A percentile compares a stretch with the other conserved stretches of the same genome.
These are phyloP conservation scores for Tribolium freemani DNA, from an alignment of 2,888 invertebrate species.

Conservation along the genomic window DNA sequence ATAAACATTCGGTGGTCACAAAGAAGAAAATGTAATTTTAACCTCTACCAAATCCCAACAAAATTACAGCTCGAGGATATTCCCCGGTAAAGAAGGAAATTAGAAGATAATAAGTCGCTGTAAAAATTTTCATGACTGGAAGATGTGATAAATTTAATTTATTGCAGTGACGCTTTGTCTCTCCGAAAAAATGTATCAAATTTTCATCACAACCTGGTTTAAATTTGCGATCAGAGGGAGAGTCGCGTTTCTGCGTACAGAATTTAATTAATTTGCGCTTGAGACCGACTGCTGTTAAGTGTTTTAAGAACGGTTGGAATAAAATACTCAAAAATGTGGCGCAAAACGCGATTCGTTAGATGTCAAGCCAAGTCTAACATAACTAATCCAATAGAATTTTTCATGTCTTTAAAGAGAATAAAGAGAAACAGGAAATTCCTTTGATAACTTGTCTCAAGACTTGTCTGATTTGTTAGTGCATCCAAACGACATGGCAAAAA, in stretches of 20 bases:
- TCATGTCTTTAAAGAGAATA: not conserved
- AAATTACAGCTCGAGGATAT: slow-evolving; percentile 29
- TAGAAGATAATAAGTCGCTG: slow-evolving; percentile 31
- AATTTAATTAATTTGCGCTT: not conserved
- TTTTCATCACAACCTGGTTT: slow-evolving; percentile 11
- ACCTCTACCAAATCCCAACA: slow-evolving; percentile 19
- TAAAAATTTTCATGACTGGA: slow-evolving; percentile 20
- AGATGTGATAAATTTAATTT: slow-evolving; percentile 26
- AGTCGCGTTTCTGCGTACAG: not conserved
- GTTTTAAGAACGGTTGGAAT: not conserved
- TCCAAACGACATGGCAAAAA: not conserved
- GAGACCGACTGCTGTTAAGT: not conserved
- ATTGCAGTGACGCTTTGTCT: slow-evolving; percentile 15
- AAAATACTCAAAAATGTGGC: not conserved
- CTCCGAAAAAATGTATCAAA: slow-evolving; percentile 17
- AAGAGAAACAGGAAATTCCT: not conserved
- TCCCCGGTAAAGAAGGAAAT: slow-evolving; percentile 22
- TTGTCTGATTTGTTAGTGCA: not conserved
- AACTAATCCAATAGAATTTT: not conserved
- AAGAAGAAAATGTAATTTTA: slow-evolving; percentile 32
- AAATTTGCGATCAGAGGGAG: slow-evolving; percentile 1
- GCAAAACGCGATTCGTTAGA: not conserved
- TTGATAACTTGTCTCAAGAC: not conserved
- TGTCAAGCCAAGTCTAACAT: not conserved
- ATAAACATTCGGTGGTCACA: slow-evolving; percentile 29